phyloP scores from a whole-genome alignment of 2,888 invertebrate genomes.

The Philereme vetulata region DNA sequence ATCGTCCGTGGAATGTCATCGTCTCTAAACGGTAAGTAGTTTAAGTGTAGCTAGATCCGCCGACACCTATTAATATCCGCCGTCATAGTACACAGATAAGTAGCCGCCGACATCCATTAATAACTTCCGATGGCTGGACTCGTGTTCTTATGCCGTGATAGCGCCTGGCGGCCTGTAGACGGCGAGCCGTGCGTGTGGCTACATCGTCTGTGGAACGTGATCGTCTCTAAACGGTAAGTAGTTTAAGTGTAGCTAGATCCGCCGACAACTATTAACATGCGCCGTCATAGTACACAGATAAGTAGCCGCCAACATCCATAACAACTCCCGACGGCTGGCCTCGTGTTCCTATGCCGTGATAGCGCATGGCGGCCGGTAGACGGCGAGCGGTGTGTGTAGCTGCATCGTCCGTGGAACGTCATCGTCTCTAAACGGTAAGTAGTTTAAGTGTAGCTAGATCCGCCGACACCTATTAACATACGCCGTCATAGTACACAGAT shows the following conservation, averaged over 20 bases:
- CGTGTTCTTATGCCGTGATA: conserved; percentile 90
- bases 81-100: too few relatives aligned
- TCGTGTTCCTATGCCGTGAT: conserved; percentile 90
- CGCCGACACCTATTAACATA: too few relatives aligned
- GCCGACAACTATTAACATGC: too few relatives aligned
- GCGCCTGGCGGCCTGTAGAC: conserved; percentile 84
- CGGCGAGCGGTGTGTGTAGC: conserved; percentile 89
- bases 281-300: too few relatives aligned
- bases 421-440: conserved; percentile 86
- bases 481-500: too few relatives aligned
- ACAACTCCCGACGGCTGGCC: conserved; percentile 60
- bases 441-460: too few relatives aligned
- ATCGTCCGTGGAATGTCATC: conserved; percentile 90
- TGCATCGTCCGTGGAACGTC: conserved; percentile 90
- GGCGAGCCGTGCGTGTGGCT: conserved; percentile 90
- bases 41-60: too few relatives aligned
- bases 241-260: too few relatives aligned
- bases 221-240: conserved; percentile 88
- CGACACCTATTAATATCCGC: too few relatives aligned
- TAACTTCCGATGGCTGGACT: too few relatives aligned
- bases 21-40: conserved; percentile 84
- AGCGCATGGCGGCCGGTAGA: conserved; percentile 85
- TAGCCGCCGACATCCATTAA: too few relatives aligned
- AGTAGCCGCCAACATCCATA: too few relatives aligned
- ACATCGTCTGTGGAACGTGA: conserved; percentile 89